A percentile compares a stretch with the other conserved stretches of the same genome.
Conservation (phyloP, 2,113 vertebrate genomes). For the Heloderma charlesbogerti region DNA sequence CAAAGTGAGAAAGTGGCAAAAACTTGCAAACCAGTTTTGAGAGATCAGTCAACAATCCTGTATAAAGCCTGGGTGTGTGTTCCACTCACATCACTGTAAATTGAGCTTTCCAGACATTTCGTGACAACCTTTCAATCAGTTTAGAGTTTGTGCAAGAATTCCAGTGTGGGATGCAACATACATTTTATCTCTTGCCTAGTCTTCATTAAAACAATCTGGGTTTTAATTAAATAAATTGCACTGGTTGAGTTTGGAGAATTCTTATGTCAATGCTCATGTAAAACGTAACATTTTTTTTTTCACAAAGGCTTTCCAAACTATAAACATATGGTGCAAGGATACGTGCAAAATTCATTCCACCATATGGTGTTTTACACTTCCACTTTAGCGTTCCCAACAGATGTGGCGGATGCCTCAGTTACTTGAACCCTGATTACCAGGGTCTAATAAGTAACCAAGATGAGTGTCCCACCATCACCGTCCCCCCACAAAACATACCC, state of each 20-base stretch:
- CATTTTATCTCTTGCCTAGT: constrained; percentile 10
- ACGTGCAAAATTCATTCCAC: constrained; percentile 5
- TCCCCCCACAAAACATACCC: background rate
- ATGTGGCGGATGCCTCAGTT: background rate
- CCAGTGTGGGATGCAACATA: background rate
- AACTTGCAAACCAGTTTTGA: constrained; percentile 35
- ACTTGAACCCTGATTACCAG: background rate
- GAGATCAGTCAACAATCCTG: constrained; percentile 40
- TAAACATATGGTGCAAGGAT: constrained; percentile 18
- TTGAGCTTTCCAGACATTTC: constrained; percentile 38
- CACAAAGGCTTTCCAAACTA: constrained; percentile 18
- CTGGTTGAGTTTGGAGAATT: constrained; percentile 26
- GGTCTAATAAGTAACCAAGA: background rate
- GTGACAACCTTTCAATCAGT: constrained; percentile 32
- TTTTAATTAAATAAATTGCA: constrained; percentile 41
- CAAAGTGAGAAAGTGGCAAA: constrained; percentile 50
- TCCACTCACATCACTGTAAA: background rate
- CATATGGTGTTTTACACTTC: constrained; percentile 17
- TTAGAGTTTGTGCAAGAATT: constrained; percentile 19
- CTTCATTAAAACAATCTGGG: constrained; percentile 30
- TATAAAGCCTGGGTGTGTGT: background rate
- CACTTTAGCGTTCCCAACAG: background rate
- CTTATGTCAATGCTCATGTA: constrained; percentile 18
- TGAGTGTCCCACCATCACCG: background rate
- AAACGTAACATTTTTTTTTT: background rate